Percentiles rank a stretch among this genome's conserved stretches.
These are phyloP conservation scores for Bathynomus jamesi DNA, from an alignment of 1,140 invertebrate genomes.

Conservation along the genomic window DNA sequence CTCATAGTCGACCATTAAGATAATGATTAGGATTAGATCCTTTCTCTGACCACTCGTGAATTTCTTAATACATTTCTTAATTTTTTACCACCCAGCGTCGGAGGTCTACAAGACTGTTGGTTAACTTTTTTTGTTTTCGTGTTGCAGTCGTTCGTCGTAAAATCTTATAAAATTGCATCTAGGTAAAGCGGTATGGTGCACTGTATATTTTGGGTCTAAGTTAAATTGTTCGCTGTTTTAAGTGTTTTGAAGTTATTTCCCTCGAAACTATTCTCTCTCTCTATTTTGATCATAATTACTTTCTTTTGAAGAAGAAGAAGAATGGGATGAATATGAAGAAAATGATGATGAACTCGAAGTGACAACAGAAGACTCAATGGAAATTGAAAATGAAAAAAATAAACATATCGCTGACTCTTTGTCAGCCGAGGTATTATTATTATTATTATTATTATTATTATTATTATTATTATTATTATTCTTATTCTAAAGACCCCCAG, in stretches of 20 bases:
- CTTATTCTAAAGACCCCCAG: neutral
- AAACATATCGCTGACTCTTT: no score
- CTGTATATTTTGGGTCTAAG: neutral
- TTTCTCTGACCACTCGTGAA: no score
- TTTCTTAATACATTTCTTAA: no score
- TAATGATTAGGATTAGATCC: no score
- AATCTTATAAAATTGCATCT: no score
- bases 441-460: neutral
- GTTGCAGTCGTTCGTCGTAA: no score
- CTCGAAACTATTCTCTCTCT: neutral
- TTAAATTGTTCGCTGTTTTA: constrained; percentile 3
- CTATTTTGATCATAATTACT: neutral
- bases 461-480: no score
- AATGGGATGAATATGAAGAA: constrained; percentile 44
- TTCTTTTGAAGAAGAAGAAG: constrained; percentile 46
- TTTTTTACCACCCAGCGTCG: no score
- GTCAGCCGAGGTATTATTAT: constrained; percentile 39
- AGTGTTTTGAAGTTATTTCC: neutral
- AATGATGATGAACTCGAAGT: constrained; percentile 4
- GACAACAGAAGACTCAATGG: constrained; percentile 10
- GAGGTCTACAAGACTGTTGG: no score
- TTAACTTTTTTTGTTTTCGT: no score
- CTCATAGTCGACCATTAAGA: no score
- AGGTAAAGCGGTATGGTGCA: constrained; percentile 14
- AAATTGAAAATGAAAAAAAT: neutral